Base-by-base conservation (phyloP, 2,797 vertebrate genomes). In the Eupleurogrammus muticus region DNA sequence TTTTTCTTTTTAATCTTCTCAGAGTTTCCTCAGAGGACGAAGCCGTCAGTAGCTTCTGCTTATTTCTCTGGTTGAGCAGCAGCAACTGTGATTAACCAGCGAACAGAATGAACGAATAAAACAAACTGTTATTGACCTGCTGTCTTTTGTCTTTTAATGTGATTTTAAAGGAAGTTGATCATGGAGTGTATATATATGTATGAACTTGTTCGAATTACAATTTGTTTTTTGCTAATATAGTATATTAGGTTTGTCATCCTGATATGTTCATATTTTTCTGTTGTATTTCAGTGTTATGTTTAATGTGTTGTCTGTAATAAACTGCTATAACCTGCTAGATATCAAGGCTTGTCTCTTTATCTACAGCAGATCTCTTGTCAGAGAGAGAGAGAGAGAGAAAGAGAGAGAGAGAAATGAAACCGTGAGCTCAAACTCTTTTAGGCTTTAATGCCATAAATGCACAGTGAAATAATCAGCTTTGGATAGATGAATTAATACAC, bases 21-120 rank as follows among this genome's bases (percentile, higher is more conserved):
- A 87, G 88, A 88, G 11, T 55, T 82, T 3, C 32, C 81, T 34
- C 78, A 67, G 60, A 23, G 14, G 44, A 19, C 70, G 9, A 87
- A 88, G 28, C 74, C 89, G 12, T 62, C 93, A 0, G 21, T 83
- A 11, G 19, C 90, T 3, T 97, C 96, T 0, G 95, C 97, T 0
- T 97, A 97, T 67, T 97, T 97, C 78, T 95, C 96, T 16, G 94
- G 94, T 54, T 95, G 92, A 91, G 12, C 17, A 58, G 10, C 9
- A 28, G 12, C 12, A 58, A 7, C 24, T 34, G 21, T 20, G 28
- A 36, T 4, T 36, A 66, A 66, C 10, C 14, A n/a, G 14, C 9
- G 10, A 3, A 11, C 17, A 72, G 6, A 24, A 35, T 19, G 28
- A 11, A 72, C 21, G 19, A n/a, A 17, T 56, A 21, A 5, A 42